Evolutionary conservation across 2,888 invertebrate genomes (phyloP), one percentile per base, ranked within the genome.

Genomic region (Anticlea derivata): DNA sequence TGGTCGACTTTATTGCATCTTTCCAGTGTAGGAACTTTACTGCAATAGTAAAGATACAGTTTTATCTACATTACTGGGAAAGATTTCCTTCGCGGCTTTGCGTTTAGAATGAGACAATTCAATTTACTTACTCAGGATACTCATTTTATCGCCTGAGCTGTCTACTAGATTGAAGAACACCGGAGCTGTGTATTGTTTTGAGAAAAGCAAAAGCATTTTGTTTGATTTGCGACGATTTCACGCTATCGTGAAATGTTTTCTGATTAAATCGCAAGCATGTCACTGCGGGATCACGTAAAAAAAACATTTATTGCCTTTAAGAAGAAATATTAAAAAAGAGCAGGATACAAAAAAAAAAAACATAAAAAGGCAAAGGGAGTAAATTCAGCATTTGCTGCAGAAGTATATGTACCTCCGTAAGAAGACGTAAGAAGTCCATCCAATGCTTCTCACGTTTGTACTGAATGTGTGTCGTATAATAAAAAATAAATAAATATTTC

Each of bases 1-100:
- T 29, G 29, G 7, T n/a, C 29, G 29, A 37, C 23, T 37, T 37
- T 23, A 38, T 46, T 46, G 37, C 7, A 29, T 45, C 44, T 12
- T 41, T 29, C 44, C 44, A 45, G 29, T 45, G 13, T 24, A 30
- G 26, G 27, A 27, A 12, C 8, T 23, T 46, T 10, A 38, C 30
- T 29, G 23, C 26, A 17, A 17, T 37, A 20, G 23, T 13, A 37
- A 46, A 30, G 12, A 29, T 45, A 22, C 8, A 13, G 12, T 43
- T 44, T 34, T 13, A 35, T 29, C 22, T 35, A 8, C 10, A 24
- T 24, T 8, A 41, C 22, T 35, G 3, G 4, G 29, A 35, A 34
- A 17, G n/a, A 13, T 35, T 34, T 34, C 34, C 20, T 7, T 27
- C 27, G 35, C 20, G 33, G 17, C 24, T 20, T 39, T 8, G 12